These are phyloP conservation scores for Hozukius guyotensis DNA, from an alignment of 2,797 vertebrate genomes.

Conservation along the genomic window DNA sequence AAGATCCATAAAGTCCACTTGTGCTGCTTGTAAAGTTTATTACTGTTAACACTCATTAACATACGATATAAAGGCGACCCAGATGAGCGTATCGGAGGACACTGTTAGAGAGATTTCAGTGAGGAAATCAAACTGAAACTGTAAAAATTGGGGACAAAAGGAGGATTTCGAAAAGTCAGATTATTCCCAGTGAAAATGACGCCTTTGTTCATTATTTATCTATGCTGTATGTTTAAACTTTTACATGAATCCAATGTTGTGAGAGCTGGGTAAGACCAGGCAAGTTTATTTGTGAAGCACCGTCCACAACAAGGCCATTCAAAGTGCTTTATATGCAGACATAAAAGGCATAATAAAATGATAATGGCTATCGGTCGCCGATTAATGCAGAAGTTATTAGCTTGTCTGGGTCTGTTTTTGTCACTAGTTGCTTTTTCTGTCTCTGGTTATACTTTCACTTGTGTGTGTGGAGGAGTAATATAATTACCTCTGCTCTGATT, in stretches of 20 bases:
- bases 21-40: background rate
- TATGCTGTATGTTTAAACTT: background rate
- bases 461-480: constrained; percentile 19
- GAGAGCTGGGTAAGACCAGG: background rate
- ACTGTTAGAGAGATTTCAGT: background rate
- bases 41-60: background rate
- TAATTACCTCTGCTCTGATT: constrained; percentile 63
- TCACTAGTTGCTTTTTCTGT: background rate
- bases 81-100: background rate
- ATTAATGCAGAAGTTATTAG: background rate
- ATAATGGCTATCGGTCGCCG: background rate
- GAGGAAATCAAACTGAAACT: background rate
- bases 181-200: background rate
- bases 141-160: background rate
- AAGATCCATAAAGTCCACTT: background rate
- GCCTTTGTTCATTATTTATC: background rate
- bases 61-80: background rate
- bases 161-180: background rate
- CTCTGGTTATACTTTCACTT: background rate
- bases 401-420: background rate
- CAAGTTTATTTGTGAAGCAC: background rate
- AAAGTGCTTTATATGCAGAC: background rate
- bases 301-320: background rate
- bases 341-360: background rate
- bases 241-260: background rate